A percentile compares a stretch with the other conserved stretches of the same genome.
These are phyloP conservation scores for Pterocles gutturalis DNA, from an alignment of 2,113 vertebrate species.

Conservation along the genomic window DNA sequence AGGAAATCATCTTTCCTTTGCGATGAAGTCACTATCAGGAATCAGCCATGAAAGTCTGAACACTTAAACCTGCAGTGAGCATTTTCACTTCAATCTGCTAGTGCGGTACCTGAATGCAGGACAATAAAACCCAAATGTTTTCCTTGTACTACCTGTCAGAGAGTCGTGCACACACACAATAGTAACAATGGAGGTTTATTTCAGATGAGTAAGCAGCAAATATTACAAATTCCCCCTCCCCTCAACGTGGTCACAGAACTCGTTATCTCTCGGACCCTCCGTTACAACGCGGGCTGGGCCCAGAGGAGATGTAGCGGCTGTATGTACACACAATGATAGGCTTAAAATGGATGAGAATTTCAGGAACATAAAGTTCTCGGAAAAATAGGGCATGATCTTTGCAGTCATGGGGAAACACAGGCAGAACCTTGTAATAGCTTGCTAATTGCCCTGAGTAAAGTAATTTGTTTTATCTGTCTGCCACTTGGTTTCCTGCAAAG, in stretches of 20 bases:
- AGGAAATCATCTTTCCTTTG: neutral
- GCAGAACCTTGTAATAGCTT: slow-evolving; percentile 74
- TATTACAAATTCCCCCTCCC: neutral
- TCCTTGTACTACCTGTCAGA: neutral
- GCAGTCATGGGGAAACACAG: slow-evolving; percentile 52
- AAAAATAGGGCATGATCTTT: slow-evolving; percentile 69
- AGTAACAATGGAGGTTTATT: neutral
- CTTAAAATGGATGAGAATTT: slow-evolving; percentile 40
- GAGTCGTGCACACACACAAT: neutral
- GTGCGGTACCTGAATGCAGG: neutral
- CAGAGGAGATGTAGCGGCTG: neutral
- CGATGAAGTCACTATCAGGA: neutral
- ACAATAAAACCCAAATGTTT: neutral
- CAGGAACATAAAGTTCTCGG: slow-evolving; percentile 63
- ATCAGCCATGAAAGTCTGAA: neutral
- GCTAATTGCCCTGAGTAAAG: slow-evolving; percentile 76
- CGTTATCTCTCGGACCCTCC: neutral
- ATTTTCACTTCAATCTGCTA: neutral
- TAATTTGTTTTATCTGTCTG: slow-evolving; percentile 82
- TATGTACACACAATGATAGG: neutral
- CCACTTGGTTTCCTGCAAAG: slow-evolving; percentile 75
- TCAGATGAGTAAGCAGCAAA: neutral
- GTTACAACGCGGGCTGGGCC: neutral
- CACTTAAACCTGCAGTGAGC: neutral
- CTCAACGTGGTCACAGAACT: neutral